A percentile compares a stretch with the other conserved stretches of the same genome.
These are phyloP conservation scores for Takifugu bimaculatus DNA, from an alignment of 2,113 vertebrate species.

Conservation along the genomic window DNA sequence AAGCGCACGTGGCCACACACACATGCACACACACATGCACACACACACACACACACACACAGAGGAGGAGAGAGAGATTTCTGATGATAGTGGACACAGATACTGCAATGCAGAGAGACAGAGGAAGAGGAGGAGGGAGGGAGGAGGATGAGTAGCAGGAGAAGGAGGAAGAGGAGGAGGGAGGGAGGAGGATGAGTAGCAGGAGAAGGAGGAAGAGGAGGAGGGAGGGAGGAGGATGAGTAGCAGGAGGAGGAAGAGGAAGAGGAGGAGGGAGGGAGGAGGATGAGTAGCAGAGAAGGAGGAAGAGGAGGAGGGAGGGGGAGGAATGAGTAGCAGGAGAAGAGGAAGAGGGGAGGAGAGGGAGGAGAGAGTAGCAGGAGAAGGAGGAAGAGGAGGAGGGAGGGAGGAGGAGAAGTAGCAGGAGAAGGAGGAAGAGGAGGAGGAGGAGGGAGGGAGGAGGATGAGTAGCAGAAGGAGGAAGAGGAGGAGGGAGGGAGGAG, in stretches of 20 bases:
- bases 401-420: too few species aligned
- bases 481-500: too few species aligned
- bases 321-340: too few species aligned
- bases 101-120: conserved; percentile 72
- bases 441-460: too few species aligned
- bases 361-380: too few species aligned
- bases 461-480: too few species aligned
- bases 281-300: not conserved
- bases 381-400: too few species aligned
- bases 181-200: not conserved
- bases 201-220: not conserved
- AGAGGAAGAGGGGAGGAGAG: too few species aligned
- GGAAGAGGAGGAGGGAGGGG: not conserved
- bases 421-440: too few species aligned
- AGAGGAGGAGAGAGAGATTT: conserved; percentile 30
- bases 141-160: conserved; percentile 4
- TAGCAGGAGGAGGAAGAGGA: conserved; percentile 2
- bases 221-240: not conserved
- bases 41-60: conserved; percentile 34
- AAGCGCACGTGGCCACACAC: conserved; percentile 7
- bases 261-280: conserved; percentile 1
- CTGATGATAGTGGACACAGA: conserved; percentile 70
- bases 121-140: conserved; percentile 19
- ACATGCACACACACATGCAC: conserved; percentile 13
- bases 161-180: conserved; percentile 8